Conservation (phyloP, 2,888 invertebrate genomes). For the Branchipolynoe longqiensis region DNA sequence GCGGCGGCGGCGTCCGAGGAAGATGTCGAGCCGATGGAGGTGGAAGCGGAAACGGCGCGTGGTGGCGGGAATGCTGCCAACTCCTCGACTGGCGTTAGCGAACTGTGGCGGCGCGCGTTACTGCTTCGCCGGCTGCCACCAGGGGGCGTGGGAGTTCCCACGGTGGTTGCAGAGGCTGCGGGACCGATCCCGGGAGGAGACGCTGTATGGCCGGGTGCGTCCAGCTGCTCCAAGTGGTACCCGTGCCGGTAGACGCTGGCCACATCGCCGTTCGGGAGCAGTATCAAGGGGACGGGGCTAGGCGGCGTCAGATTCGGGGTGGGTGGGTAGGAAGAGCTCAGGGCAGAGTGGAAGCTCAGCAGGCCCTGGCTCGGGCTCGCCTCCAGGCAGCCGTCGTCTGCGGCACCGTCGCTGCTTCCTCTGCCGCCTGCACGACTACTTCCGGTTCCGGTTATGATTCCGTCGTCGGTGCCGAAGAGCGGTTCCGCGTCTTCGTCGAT, state of each 20-base stretch:
- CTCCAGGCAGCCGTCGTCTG: background rate
- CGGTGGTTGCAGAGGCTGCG: background rate
- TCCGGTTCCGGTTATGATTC: too few species aligned
- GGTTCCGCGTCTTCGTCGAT: background rate
- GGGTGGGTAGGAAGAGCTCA: background rate
- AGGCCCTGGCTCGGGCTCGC: slow-evolving; percentile 33
- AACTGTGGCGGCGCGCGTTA: background rate
- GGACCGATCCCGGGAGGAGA: slow-evolving; percentile 10
- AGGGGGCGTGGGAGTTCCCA: slow-evolving; percentile 12
- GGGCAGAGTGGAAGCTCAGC: slow-evolving; percentile 24
- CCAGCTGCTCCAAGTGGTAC: background rate
- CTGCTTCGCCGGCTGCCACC: background rate
- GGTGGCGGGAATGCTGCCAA: background rate
- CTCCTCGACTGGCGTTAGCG: background rate
- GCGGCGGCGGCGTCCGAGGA: background rate
- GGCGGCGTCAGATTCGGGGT: slow-evolving; percentile 29
- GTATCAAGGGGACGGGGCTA: slow-evolving; percentile 43
- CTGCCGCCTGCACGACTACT: too few species aligned
- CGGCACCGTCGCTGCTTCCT: too few species aligned
- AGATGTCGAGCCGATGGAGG: background rate
- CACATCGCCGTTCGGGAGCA: slow-evolving; percentile 35
- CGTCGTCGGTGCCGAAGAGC: background rate
- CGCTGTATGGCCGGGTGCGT: background rate
- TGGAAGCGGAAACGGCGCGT: background rate
- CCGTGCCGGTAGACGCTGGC: background rate